Conservation (phyloP, 1,140 invertebrate genomes). For the Lepidurus couesii region DNA sequence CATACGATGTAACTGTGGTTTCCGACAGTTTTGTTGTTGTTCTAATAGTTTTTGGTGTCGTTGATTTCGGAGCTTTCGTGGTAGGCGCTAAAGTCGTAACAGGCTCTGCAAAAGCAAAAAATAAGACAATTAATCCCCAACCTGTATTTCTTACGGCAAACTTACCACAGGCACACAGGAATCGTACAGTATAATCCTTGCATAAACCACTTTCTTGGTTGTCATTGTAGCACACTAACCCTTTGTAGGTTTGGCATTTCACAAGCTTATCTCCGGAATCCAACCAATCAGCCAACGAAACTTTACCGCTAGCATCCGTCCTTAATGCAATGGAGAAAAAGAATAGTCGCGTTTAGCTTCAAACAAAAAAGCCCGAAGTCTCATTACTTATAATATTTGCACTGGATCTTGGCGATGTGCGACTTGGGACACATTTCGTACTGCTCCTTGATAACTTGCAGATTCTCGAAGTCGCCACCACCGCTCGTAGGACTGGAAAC, state of each 20-base stretch:
- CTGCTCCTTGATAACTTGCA: constrained; percentile 38
- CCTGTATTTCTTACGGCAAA: neutral
- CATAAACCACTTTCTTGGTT: constrained; percentile 37
- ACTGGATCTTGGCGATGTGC: constrained; percentile 40
- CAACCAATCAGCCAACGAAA: constrained; percentile 35
- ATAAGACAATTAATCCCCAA: neutral
- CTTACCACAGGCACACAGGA: constrained; percentile 34
- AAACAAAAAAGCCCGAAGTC: neutral
- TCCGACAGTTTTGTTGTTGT: constrained; percentile 9
- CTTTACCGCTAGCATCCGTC: constrained; percentile 23
- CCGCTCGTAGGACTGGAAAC: constrained; percentile 39
- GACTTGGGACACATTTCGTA: constrained; percentile 38
- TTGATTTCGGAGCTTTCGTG: constrained; percentile 29
- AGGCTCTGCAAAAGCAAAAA: neutral
- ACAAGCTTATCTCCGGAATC: constrained; percentile 38
- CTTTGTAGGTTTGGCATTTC: constrained; percentile 36
- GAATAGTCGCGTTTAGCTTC: neutral
- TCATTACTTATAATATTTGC: constrained; percentile 36
- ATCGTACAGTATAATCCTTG: constrained; percentile 34
- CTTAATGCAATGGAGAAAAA: neutral
- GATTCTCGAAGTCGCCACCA: constrained; percentile 42
- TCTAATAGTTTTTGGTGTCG: constrained; percentile 33
- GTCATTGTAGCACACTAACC: constrained; percentile 39
- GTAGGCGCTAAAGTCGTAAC: neutral
- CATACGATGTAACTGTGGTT: neutral